Percentiles rank a stretch among this genome's conserved stretches.
Evolutionary conservation across 2,888 invertebrate species (phyloP).

Genomic region (Romanomermis culicivorax): DNA sequence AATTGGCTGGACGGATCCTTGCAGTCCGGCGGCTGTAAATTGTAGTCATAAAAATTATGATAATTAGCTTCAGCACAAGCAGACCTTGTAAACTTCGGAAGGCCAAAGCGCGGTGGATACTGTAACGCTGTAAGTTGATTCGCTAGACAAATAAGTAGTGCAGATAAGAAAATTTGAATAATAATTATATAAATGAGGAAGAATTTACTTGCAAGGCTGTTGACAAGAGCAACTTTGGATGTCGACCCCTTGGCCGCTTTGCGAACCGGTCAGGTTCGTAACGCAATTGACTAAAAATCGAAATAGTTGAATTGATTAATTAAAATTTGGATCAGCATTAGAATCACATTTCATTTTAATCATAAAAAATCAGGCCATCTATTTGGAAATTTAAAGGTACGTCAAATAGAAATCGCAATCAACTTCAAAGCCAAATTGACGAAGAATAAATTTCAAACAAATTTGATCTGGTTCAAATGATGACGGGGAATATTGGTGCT

Average conservation of each 20-base stretch:
- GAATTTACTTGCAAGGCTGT: conserved; percentile 20
- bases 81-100: conserved; percentile 19
- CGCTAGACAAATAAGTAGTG: conserved; percentile 15
- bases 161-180: neutral
- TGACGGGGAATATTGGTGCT: no score
- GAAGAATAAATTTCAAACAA: no score
- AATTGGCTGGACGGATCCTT: conserved; percentile 6
- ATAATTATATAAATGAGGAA: no score
- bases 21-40: conserved; percentile 21
- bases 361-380: no score
- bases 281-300: conserved; percentile 1
- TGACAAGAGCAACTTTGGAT: conserved; percentile 22
- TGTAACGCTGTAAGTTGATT: conserved; percentile 20
- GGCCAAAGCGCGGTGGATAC: conserved; percentile 26
- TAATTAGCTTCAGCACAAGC: neutral
- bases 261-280: neutral
- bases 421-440: no score
- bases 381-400: no score
- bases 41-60: neutral
- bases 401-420: no score
- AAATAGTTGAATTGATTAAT: no score
- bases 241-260: conserved; percentile 9
- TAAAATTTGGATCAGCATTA: no score
- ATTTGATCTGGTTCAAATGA: no score
- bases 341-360: no score